Evolutionary conservation across 2,888 invertebrate genomes (phyloP).

Genomic region (Pseudoips prasinana): DNA sequence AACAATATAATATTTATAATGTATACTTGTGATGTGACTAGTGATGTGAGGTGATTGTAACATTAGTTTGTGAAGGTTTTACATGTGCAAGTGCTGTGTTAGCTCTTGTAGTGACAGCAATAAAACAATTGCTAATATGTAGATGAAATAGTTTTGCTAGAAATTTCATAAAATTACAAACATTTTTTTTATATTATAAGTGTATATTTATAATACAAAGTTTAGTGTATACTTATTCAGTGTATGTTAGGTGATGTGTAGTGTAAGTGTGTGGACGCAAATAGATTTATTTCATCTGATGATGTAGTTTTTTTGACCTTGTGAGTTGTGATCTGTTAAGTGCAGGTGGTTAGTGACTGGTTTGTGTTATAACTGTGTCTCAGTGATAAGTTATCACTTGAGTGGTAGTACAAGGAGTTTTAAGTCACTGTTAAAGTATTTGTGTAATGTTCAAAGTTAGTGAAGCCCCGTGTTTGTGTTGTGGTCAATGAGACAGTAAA

Average conservation of each 20-base stretch:
- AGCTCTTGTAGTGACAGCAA: conserved; percentile 61
- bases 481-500: conserved; percentile 27
- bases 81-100: conserved; percentile 67
- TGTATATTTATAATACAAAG: conserved; percentile 57
- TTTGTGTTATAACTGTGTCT: conserved; percentile 32
- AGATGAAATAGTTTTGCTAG: conserved; percentile 57
- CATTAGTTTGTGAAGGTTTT: conserved; percentile 52
- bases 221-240: conserved; percentile 67
- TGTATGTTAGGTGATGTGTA: conserved; percentile 77
- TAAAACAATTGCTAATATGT: conserved; percentile 52
- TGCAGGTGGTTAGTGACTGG: conserved; percentile 43
- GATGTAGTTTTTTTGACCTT: conserved; percentile 79
- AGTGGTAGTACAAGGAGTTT: conserved; percentile 21
- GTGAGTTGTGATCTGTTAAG: conserved; percentile 57
- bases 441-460: conserved; percentile 26
- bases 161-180: conserved; percentile 24
- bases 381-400: conserved; percentile 26
- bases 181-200: conserved; percentile 39
- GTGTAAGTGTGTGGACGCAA: conserved; percentile 75
- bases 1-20: conserved; percentile 40
- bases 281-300: conserved; percentile 71
- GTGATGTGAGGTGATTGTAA: conserved; percentile 72
- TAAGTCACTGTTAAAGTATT: conserved; percentile 19
- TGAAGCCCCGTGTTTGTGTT: conserved; percentile 34
- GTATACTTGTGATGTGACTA: conserved; percentile 66